These are phyloP conservation scores for Macaria liturata DNA, from an alignment of 2,888 invertebrate genomes.

Conservation along the genomic window DNA sequence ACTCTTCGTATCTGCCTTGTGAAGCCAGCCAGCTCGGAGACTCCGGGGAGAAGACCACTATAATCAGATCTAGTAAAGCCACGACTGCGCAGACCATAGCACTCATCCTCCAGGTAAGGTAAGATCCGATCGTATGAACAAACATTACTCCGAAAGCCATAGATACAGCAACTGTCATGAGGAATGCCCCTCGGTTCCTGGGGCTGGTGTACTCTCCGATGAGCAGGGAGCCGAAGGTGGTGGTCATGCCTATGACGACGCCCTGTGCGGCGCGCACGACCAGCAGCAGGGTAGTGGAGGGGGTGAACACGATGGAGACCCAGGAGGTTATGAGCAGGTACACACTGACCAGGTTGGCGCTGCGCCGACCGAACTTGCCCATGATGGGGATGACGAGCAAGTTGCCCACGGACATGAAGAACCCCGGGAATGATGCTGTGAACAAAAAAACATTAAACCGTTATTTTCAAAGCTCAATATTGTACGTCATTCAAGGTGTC, in stretches of 20 bases:
- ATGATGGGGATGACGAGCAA: constrained; percentile 57
- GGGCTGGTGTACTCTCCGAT: constrained; percentile 83
- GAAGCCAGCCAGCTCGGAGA: constrained; percentile 86
- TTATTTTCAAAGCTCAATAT: too few species aligned
- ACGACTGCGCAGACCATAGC: constrained; percentile 74
- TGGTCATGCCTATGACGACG: constrained; percentile 76
- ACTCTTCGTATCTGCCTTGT: constrained; percentile 78
- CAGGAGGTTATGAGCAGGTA: constrained; percentile 75
- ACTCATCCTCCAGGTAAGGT: constrained; percentile 78
- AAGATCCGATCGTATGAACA: constrained; percentile 84
- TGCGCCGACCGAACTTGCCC: constrained; percentile 76
- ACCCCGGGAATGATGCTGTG: constrained; percentile 52
- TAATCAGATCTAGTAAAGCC: constrained; percentile 68
- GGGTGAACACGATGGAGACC: constrained; percentile 63
- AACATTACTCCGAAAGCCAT: constrained; percentile 83
- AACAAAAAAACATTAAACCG: too few species aligned
- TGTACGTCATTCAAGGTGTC: too few species aligned
- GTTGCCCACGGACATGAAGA: constrained; percentile 50
- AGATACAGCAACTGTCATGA: constrained; percentile 83
- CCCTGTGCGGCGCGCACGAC: constrained; percentile 67
- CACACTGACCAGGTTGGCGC: constrained; percentile 66
- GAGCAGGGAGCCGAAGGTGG: constrained; percentile 72
- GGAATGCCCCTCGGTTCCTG: constrained; percentile 82
- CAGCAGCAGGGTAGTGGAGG: constrained; percentile 53
- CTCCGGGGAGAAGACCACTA: constrained; percentile 78